Evolutionary conservation across 2,113 vertebrate species (phyloP).

Genomic region (Cygnus buccinator): DNA sequence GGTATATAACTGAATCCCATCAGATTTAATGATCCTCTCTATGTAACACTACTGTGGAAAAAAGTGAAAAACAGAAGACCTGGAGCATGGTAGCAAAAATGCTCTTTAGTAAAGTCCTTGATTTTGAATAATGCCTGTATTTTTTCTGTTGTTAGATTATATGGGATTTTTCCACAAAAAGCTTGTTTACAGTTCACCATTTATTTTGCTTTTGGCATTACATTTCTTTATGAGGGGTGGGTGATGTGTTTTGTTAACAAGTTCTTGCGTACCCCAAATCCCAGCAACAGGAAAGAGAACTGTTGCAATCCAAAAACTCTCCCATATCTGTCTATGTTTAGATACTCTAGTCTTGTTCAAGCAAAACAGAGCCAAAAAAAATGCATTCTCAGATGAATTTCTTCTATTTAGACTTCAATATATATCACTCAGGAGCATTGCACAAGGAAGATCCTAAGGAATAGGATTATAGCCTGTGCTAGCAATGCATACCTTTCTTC

Average conservation of each 20-base stretch:
- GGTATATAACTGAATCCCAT: not conserved
- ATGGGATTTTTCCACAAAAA: not conserved
- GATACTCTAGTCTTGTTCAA: not conserved
- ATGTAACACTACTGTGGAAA: not conserved
- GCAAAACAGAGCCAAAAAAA: not conserved
- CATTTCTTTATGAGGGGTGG: not conserved
- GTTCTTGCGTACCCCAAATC: not conserved
- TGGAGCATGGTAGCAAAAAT: not conserved
- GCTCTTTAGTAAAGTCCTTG: not conserved
- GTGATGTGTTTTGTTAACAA: not conserved
- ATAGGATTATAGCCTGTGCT: not conserved
- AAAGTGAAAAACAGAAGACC: not conserved
- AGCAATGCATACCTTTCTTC: not conserved
- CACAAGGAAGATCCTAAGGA: not conserved
- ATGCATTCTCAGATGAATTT: not conserved
- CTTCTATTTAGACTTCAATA: not conserved
- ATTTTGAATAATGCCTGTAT: not conserved
- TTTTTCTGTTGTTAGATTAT: not conserved
- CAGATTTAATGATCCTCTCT: not conserved
- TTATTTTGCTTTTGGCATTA: not conserved
- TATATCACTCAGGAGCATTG: rapidly evolving
- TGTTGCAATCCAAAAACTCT: not conserved
- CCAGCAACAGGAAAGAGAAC: not conserved
- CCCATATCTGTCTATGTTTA: not conserved
- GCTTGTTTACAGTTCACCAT: not conserved